Base-by-base conservation (phyloP, 2,888 invertebrate species). In the Hirtodrosophila histrioides region DNA sequence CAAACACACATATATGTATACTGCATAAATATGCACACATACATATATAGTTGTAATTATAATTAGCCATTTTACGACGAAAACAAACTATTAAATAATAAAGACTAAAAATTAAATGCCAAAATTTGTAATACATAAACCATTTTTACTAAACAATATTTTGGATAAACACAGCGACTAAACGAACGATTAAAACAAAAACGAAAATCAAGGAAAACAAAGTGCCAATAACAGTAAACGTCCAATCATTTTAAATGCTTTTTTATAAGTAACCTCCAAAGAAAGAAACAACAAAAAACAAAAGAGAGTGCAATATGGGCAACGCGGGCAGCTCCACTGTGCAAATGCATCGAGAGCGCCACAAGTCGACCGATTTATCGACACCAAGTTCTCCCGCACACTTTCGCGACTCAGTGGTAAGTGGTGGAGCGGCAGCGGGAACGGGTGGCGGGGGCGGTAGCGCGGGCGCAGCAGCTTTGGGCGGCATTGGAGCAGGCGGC, bases 261-360 rank as follows among this genome's bases (percentile, higher is more conserved):
- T 61, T 17, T 17, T 17, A 17, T 17, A 76, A 69, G 73, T 77
- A 80, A 78, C 81, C 84, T 67, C 65, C 51, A 62, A 78, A 70
- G 37, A 31, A 54, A 31, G 37, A 33, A 43, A 41, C n/a, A 44
- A 9, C 37, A 23, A 51, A 31, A 31, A 31, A 31, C 31, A 31
- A 31, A 31, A 31, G 31, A 17, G 57, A 63, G 44, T 56, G 57
- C 50, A 83, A 58, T 43, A 92, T 92, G 92, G 91, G 91, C 39
- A 92, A 92, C 65, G 92, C 92, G 65, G 91, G 91, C 41, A 92
- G 92, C 67, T 87, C 88, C 37, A 73, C 78, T 33, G 79, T 82
- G 53, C 90, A 89, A 58, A 83, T 91, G 80, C 93, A 95, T 50
- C 94, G 96, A 82, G 96, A 97, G 88, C 94, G 96, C 88, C 95